Percentiles rank a stretch among this genome's conserved stretches.
These are phyloP conservation scores for Nibea albiflora DNA, from an alignment of 2,113 vertebrate genomes.

Conservation along the genomic window DNA sequence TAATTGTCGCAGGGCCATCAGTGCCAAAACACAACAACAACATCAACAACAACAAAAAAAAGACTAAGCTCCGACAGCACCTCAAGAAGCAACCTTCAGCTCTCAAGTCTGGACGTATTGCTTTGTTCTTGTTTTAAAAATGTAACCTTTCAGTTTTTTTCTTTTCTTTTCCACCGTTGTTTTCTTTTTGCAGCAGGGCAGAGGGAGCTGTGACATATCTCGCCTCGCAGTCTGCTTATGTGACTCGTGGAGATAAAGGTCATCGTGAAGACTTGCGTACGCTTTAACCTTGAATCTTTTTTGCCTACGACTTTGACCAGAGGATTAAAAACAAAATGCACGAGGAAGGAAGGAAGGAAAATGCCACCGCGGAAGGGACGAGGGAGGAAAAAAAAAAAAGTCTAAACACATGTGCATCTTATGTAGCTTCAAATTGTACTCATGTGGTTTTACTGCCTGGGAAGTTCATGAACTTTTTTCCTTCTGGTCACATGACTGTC, in stretches of 20 bases:
- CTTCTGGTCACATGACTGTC: slow-evolving; percentile 62
- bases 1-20: slow-evolving; percentile 26
- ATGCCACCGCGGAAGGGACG: not conserved
- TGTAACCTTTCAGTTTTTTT: slow-evolving; percentile 28
- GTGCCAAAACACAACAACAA: slow-evolving; percentile 71
- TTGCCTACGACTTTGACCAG: slow-evolving; percentile 30
- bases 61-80: slow-evolving; percentile 44
- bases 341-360: slow-evolving; percentile 25
- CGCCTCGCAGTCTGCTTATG: slow-evolving; percentile 51
- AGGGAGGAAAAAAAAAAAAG: slow-evolving; percentile 6
- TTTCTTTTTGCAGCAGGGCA: slow-evolving; percentile 26
- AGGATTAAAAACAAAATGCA: slow-evolving; percentile 43
- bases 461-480: slow-evolving; percentile 58
- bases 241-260: slow-evolving; percentile 61
- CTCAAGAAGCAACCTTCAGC: slow-evolving; percentile 61
- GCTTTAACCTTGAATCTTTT: slow-evolving; percentile 64
- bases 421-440: slow-evolving; percentile 33
- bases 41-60: slow-evolving; percentile 13
- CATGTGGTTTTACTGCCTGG: slow-evolving; percentile 52
- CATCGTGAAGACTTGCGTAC: slow-evolving; percentile 38
- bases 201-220: slow-evolving; percentile 46
- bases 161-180: slow-evolving; percentile 16
- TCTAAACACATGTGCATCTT: slow-evolving; percentile 28
- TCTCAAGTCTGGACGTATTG: slow-evolving; percentile 52
- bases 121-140: slow-evolving; percentile 59